phyloP scores from a whole-genome alignment of 2,888 invertebrate species.

The Drosophila robusta region DNA sequence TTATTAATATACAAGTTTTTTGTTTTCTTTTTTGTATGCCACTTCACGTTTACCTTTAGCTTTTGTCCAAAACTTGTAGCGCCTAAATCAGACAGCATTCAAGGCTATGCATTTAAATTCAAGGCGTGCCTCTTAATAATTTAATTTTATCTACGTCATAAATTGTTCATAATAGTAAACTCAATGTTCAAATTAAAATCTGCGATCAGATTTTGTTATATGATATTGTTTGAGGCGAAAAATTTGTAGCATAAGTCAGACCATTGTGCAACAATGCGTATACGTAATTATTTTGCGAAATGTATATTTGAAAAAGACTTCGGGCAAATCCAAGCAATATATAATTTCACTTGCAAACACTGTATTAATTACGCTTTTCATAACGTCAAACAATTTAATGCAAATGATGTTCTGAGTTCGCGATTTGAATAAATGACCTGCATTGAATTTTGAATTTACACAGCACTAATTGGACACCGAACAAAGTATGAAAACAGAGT shows the following conservation, averaged over 20 bases:
- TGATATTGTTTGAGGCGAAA: neutral
- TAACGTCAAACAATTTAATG: neutral
- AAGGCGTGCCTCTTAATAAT: constrained; percentile 65
- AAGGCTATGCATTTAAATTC: constrained; percentile 71
- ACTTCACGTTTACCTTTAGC: constrained; percentile 57
- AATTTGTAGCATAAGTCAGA: constrained; percentile 4
- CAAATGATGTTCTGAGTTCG: neutral
- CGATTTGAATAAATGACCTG: neutral
- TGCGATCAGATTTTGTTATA: constrained; percentile 13
- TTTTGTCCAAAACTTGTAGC: constrained; percentile 51
- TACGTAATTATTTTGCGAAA: constrained; percentile 13
- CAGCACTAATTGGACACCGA: neutral
- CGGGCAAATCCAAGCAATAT: neutral
- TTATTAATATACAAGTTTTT: constrained; percentile 29
- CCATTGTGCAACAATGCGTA: constrained; percentile 33
- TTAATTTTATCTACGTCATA: constrained; percentile 70
- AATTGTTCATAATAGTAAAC: constrained; percentile 42
- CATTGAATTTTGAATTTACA: neutral
- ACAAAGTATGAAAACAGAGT: constrained; percentile 4
- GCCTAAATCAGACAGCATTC: constrained; percentile 43
- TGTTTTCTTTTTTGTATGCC: constrained; percentile 12
- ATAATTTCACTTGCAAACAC: neutral
- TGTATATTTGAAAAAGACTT: neutral
- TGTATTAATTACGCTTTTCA: neutral
- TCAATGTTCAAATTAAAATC: constrained; percentile 21